A percentile compares a stretch with the other conserved stretches of the same genome.
These are phyloP conservation scores for Thaumetopoea pityocampa DNA, from an alignment of 1,140 invertebrate species.

Conservation along the genomic window DNA sequence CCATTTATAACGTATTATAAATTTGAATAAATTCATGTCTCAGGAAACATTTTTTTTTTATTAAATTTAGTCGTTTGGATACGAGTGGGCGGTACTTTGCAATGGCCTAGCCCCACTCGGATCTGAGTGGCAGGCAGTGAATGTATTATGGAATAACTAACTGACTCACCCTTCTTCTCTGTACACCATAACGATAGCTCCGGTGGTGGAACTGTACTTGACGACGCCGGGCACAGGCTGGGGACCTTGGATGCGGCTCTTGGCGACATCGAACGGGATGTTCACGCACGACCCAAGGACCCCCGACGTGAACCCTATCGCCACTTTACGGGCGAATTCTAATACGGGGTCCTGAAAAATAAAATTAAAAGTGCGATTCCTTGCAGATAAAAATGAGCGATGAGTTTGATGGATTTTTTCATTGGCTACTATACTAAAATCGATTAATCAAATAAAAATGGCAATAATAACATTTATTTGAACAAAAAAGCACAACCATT, in stretches of 20 bases:
- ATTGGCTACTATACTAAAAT: too few species aligned
- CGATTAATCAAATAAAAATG: too few species aligned
- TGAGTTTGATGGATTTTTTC: too few species aligned
- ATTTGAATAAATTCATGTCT: too few species aligned
- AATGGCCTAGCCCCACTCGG: too few species aligned
- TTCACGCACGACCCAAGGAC: slow-evolving; percentile 90
- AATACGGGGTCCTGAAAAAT: slow-evolving; percentile 79
- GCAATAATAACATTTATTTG: too few species aligned
- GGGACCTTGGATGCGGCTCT: slow-evolving; percentile 95
- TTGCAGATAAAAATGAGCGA: slow-evolving; percentile 5
- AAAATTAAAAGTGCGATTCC: neutral
- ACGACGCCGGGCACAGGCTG: slow-evolving; percentile 84
- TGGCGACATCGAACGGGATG: slow-evolving; percentile 97
- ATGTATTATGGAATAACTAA: neutral
- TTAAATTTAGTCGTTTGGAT: too few species aligned
- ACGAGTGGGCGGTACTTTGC: too few species aligned
- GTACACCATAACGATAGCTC: slow-evolving; percentile 85
- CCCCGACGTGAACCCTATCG: slow-evolving; percentile 90
- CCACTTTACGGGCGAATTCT: slow-evolving; percentile 84
- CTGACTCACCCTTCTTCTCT: slow-evolving; percentile 88
- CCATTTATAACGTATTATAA: too few species aligned
- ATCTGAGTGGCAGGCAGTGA: too few species aligned
- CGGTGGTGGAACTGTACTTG: slow-evolving; percentile 87
- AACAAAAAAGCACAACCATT: too few species aligned
- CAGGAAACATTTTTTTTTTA: too few species aligned